Evolutionary conservation across 2,888 invertebrate species (phyloP), one percentile per base, ranked within the genome.

Genomic region (Perdita meconis): DNA sequence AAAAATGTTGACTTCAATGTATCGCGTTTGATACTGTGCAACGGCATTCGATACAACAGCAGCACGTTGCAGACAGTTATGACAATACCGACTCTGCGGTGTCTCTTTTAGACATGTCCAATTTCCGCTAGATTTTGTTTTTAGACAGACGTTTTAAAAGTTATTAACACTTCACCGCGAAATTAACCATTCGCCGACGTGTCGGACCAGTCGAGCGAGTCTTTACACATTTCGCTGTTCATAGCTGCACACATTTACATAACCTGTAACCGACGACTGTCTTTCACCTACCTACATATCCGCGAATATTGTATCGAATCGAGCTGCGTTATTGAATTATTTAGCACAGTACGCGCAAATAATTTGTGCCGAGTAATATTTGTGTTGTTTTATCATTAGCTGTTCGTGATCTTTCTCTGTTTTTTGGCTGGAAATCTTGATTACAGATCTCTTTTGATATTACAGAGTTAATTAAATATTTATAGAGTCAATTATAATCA

Each of bases 181-280:
- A 57, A 56, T 64, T 22, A n/a, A 13, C 26, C 22, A 50, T 69
- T 63, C 56, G 47, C 22, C 38, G 34, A 30, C 36, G 24, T 16
- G 60, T 34, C 30, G 12, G 13, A 34, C 16, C n/a, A 22, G 68
- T 44, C 22, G 12, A 22, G 1, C 53, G 19, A 53, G 22, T 22
- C 36, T 13, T 13, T 30, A 47, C 44, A 60, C 38, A 13, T 10
- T 60, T 40, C 2, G 2, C 5, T n/a, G 16, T 30, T 22, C 40
- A 51, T 53, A 38, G 36, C 13, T 13, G 38, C 24, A 10, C 16
- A 10, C 30, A 70, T 70, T 70, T 70, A 26, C 70, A 51, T 63
- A 70, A 56, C 73, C n/a, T 26, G 56, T 22, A 34, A 12, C 67
- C 2, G 3, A 0, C 30, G 19, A n/a, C 8, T 30, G 3, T 55